Evolutionary conservation across 2,888 invertebrate genomes (phyloP), one percentile per base, ranked within the genome.

Genomic region (Calliopum simillimum): DNA sequence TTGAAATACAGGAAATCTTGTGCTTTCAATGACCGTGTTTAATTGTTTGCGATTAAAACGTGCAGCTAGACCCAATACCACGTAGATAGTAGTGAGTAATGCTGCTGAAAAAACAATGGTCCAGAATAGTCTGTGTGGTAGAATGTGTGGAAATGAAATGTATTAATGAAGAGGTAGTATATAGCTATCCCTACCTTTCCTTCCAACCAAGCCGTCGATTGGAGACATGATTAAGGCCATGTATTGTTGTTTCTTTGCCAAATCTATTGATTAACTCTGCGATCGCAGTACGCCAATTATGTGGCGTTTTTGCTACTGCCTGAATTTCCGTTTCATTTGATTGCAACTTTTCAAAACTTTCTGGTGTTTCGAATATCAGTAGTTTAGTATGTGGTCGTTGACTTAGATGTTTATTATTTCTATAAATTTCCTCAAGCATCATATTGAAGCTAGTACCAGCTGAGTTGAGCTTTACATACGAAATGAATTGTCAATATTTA

Each of bases 21-120:
- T 85, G 47, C 80, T 83, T 41, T 85, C 84, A 16, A 86, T 84
- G 3, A 86, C 83, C 0, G 86, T 86, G 65, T 85, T 80, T 12
- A 85, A 76, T 21, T 76, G 78, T 14, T 81, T 82, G 4, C 78
- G 82, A 23, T 74, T 80, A 59, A 81, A 86, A 13, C 83, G 82
- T 4, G 79, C 73, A 4, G 86, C 85, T 2, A 86, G 74, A 61
- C 83, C 78, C n/a, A 83, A 69, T 55, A 83, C 81, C 1, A 84
- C 83, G 65, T 82, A 83, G 4, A 82, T 73, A 1, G 83, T 79
- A 0, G 84, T 84, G 21, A 81, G 56, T 4, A 86, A 74, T 0
- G 86, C 85, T 0, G 77, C 14, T 0, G 80, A 51, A 2, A 85
- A 74, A 0, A 83, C 79, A n/a, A 80, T 62, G 0, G 82, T 68